Base-by-base conservation (phyloP, 2,888 invertebrate genomes). In the Drosophila picticornis region DNA sequence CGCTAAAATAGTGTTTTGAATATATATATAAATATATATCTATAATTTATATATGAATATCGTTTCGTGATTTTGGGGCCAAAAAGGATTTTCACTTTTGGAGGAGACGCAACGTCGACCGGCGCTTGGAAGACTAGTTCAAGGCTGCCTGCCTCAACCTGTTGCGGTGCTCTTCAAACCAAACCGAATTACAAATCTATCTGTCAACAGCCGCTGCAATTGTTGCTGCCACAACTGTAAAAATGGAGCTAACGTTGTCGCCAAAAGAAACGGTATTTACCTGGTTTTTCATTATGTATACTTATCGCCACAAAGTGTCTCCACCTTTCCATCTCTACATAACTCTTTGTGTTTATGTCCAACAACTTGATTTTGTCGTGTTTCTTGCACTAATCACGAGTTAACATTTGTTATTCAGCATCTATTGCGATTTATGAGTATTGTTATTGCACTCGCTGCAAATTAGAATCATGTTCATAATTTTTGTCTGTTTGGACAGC, bases 201-300 rank as follows among this genome's bases (percentile, higher is more conserved):
- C 31, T 7, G 40, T 31, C 55, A 55, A 55, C 62, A 51, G 53
- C 52, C 51, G 60, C 56, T 40, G 34, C 53, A 19, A 55, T 27
- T 19, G 9, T 32, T 19, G 56, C 29, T 40, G 29, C 36, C 27
- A 27, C 50, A 50, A 50, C 27, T 50, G 50, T 62, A 71, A 76
- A 63, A 46, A 88, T 92, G 91, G 92, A 92, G 75, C 82, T 92
- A 77, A 88, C 91, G 59, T 83, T 92, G 77, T 90, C 91, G 72
- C 82, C 84, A 65, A 92, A 88, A 88, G 92, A 92, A 87, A 86
- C 90, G 88, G 92, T 92, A 91, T 90, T 77, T 92, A 80, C 72
- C 75, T 64, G 71, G 75, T 76, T 82, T 79, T 85, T 67, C 71
- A 81, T 90, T 82, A 80, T 76, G 70, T 61, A 72, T 67, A 72